phyloP scores from a whole-genome alignment of 2,797 vertebrate species.

The Dicrostonyx torquatus region DNA sequence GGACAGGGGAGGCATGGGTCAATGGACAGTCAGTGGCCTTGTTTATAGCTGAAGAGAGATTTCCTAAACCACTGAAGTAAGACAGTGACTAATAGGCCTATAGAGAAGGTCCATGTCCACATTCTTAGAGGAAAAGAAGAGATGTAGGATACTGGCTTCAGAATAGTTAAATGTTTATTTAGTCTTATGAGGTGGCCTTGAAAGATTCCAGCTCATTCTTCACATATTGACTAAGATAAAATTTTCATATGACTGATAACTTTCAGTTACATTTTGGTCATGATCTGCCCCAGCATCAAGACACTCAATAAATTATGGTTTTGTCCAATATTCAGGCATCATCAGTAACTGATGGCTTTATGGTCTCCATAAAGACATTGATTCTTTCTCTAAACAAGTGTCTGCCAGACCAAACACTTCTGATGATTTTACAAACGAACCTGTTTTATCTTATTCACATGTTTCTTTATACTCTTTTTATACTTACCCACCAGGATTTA shows the following conservation, averaged over 20 bases:
- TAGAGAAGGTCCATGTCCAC: neutral
- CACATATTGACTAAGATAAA: neutral
- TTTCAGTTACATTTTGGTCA: neutral
- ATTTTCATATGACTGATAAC: neutral
- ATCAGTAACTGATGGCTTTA: neutral
- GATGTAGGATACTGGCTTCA: too few species aligned
- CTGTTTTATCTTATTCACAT: neutral
- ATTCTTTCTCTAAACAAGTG: neutral
- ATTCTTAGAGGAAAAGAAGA: neutral
- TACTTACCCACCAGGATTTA: too few species aligned
- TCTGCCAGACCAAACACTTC: neutral
- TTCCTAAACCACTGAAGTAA: neutral
- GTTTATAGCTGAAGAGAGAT: neutral
- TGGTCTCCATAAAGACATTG: neutral
- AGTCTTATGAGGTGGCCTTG: too few species aligned
- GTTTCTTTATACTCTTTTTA: neutral
- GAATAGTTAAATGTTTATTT: neutral
- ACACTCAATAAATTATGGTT: neutral
- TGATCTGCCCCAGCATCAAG: neutral
- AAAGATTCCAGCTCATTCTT: neutral
- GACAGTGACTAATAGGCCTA: neutral
- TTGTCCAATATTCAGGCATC: neutral
- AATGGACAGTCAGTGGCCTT: neutral
- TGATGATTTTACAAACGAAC: neutral
- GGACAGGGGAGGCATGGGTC: neutral